A percentile compares a stretch with the other conserved stretches of the same genome.
Conservation (phyloP, 2,113 vertebrate genomes). For the Chionodraco myersi region DNA sequence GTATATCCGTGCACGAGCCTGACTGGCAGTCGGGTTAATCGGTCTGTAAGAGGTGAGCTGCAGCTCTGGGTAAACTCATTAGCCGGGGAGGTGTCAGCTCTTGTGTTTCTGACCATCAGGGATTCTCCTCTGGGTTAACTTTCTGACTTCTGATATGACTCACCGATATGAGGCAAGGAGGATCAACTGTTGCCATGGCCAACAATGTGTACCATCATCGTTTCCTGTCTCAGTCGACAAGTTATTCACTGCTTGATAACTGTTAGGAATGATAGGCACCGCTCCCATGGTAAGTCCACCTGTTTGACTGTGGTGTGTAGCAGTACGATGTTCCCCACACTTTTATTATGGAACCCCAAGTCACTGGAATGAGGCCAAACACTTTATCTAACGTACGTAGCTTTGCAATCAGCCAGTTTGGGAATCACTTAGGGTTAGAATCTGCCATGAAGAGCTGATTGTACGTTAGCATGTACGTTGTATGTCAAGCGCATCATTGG, state of each 20-base stretch:
- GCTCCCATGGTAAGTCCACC: constrained; percentile 51
- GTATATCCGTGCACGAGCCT: neutral
- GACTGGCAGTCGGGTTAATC: constrained; percentile 36
- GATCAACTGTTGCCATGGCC: constrained; percentile 40
- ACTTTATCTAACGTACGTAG: neutral
- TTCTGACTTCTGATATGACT: neutral
- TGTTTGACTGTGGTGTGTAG: neutral
- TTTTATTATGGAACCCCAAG: neutral
- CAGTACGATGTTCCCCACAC: neutral
- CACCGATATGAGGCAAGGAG: neutral
- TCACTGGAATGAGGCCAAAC: neutral
- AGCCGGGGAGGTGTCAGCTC: constrained; percentile 30
- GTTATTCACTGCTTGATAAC: constrained; percentile 65
- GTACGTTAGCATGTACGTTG: too few species aligned
- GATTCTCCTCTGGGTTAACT: neutral
- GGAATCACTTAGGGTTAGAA: neutral
- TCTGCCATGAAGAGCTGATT: neutral
- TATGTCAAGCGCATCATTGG: neutral
- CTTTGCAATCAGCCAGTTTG: neutral
- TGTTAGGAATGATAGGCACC: constrained; percentile 47
- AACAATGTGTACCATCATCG: constrained; percentile 70
- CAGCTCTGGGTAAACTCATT: constrained; percentile 58
- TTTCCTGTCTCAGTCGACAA: constrained; percentile 66
- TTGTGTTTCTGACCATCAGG: neutral
- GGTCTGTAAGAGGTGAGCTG: constrained; percentile 32